These are phyloP conservation scores for Struthio camelus DNA, from an alignment of 2,113 vertebrate genomes.

Conservation along the genomic window DNA sequence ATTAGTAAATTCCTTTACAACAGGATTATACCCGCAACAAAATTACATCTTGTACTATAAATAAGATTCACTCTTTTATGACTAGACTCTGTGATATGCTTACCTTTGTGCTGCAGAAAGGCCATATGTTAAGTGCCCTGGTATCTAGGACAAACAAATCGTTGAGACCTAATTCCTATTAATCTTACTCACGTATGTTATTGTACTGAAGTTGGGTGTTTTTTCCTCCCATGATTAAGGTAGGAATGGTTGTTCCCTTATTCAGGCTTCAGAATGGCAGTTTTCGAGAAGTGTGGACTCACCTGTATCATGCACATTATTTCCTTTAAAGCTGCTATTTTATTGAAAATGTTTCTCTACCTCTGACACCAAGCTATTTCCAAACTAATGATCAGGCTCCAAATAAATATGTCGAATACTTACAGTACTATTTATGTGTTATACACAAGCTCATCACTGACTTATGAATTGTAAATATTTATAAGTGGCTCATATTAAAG, in stretches of 20 bases:
- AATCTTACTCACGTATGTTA: background rate
- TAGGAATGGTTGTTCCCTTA: background rate
- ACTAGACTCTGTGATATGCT: background rate
- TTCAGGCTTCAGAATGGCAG: background rate
- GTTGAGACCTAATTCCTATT: background rate
- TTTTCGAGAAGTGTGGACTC: slow-evolving; percentile 26
- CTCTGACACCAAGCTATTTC: slow-evolving; percentile 22
- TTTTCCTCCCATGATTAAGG: background rate
- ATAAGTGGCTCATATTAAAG: slow-evolving; percentile 79
- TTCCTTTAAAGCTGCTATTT: slow-evolving; percentile 21
- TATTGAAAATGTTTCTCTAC: slow-evolving; percentile 52
- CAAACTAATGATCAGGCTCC: slow-evolving; percentile 42
- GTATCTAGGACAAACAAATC: slow-evolving; percentile 35
- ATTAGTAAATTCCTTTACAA: slow-evolving; percentile 6
- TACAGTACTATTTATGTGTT: slow-evolving; percentile 62
- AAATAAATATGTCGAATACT: slow-evolving; percentile 63
- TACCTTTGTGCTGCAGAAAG: background rate
- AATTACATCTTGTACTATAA: background rate
- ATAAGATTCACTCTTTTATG: background rate
- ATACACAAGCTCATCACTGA: slow-evolving; percentile 61
- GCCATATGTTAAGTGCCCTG: background rate
- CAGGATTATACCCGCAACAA: background rate
- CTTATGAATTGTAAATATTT: slow-evolving; percentile 81
- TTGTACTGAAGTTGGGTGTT: background rate
- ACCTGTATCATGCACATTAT: background rate